Conservation (phyloP, 35 echinoderm and acorn worm species). For the Apostichopus californicus region DNA sequence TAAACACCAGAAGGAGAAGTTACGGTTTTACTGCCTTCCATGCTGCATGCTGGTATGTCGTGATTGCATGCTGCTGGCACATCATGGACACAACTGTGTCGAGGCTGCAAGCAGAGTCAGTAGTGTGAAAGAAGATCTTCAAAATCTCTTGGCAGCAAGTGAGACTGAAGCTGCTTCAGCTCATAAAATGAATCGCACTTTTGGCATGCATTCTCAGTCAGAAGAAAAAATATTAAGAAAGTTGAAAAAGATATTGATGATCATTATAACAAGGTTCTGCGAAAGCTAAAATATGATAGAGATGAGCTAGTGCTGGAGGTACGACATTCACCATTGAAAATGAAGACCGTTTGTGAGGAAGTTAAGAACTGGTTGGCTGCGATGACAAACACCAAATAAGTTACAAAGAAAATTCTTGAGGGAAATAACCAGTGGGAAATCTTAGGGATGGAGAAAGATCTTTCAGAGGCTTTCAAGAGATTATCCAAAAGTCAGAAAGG, state of each 20-base stretch:
- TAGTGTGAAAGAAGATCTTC: background rate
- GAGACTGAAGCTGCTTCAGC: background rate
- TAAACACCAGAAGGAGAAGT: too few relatives aligned
- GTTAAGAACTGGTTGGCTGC: background rate
- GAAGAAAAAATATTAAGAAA: background rate
- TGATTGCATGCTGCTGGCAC: background rate
- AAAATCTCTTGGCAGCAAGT: background rate
- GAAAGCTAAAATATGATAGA: background rate
- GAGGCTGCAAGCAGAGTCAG: background rate
- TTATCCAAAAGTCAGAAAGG: background rate
- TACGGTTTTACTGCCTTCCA: background rate
- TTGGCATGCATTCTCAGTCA: background rate
- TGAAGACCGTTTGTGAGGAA: background rate
- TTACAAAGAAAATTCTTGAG: background rate
- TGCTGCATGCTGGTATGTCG: background rate
- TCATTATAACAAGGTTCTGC: background rate
- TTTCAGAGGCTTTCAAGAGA: background rate
- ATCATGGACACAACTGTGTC: slow-evolving; percentile 2
- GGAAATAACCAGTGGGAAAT: background rate
- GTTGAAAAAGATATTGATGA: background rate
- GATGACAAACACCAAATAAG: background rate
- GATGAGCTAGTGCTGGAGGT: background rate
- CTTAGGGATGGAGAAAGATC: slow-evolving; percentile 10
- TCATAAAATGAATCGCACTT: background rate
- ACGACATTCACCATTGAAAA: background rate